Base-by-base conservation (phyloP, 2,797 vertebrate species). In the Catamblyrhynchus diadema region DNA sequence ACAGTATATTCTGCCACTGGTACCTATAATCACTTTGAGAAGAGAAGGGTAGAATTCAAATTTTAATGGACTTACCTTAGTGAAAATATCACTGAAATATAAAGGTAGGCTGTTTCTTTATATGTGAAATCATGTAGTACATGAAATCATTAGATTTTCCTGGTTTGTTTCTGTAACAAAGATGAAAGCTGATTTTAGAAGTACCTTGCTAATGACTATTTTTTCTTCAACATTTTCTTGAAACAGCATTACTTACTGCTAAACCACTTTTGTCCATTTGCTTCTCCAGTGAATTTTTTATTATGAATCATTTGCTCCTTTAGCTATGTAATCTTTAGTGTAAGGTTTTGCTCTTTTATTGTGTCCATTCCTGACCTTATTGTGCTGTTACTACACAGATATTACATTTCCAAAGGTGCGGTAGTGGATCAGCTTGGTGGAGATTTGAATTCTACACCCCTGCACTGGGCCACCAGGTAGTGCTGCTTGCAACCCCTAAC, bases 391-490 rank as follows among this genome's bases (percentile, higher is more conserved):
- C 94, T 79, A 71, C 32, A 74, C 97, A 99, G 99, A 65, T 99
- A 99, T 62, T 99, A 98, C 82, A 98, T 99, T 94, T 99, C 99
- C 79, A 99, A 99, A 98, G 99, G 99, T 56, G 98, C 99, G 0
- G 88, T 98, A 30, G 97, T 99, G 67, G 99, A 99, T 98, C 99
- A 99, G 97, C 97, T 99, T 0, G 99, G 99, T 74, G 99, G 99
- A 88, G 99, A 99, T 93, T 97, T 99, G 95, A 99, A 99, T 97
- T 99, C 99, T 21, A 99, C 99, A 20, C 99, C 99, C n/a, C 99
- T 99, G 91, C 99, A 99, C 91, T 99, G 99, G 99, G 99, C 99
- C 37, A 98, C 99, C 93, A 98, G 99, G 99, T 99, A 97, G 97
- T 95, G 88, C 24, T 83, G 67, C 70, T 93, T 81, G 39, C 8